Base-by-base conservation (phyloP, 2,113 vertebrate genomes). In the Syngnathus typhle region DNA sequence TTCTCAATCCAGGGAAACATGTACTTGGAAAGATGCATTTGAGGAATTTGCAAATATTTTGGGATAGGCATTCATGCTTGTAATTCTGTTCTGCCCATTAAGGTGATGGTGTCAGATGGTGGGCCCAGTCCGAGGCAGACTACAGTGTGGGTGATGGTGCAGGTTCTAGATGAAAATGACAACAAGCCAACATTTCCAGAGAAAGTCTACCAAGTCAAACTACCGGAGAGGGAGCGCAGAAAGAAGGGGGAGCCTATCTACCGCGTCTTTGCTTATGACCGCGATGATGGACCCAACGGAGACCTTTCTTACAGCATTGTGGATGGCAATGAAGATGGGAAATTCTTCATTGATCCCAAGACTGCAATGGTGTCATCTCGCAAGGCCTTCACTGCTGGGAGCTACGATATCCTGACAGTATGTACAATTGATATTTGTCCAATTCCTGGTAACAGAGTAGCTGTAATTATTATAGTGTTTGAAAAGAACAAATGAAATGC, bases 371-470 rank as follows among this genome's bases (percentile, higher is more conserved):
- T 99, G 59, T 96, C 95, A 54, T 98, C 97, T 16, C 92, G 95
- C 77, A 98, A 98, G 80, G 94, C 96, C 64, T 98, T 97, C 83
- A 89, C 91, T 7, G 94, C 95, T 0, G 95, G 96, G 7, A 97
- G 91, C 87, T 98, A 99, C 0, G 95, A 99, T 83, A 99, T 99
- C 79, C 85, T 99, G 71, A 99, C 96, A 27, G 97, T 99, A 92
- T 75, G 94, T 0, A 13, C 54, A 12, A 18, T 0, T 64, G 52
- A 13, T 23, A 4, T 55, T 10, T 27, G 21, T 55, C 23, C 23
- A 9, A 3, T 21, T 52, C 7, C 8, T 21, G 19, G 13, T 9
- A n/a, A 52, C 49, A 52, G 7, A 52, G 10, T 52, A 52, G 18
- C 19, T 9, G 10, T 9, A 4, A 52, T 21, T 4, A 10, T 52